These are phyloP conservation scores for Apotomis betuletana DNA, from an alignment of 2,888 invertebrate species.

Conservation along the genomic window DNA sequence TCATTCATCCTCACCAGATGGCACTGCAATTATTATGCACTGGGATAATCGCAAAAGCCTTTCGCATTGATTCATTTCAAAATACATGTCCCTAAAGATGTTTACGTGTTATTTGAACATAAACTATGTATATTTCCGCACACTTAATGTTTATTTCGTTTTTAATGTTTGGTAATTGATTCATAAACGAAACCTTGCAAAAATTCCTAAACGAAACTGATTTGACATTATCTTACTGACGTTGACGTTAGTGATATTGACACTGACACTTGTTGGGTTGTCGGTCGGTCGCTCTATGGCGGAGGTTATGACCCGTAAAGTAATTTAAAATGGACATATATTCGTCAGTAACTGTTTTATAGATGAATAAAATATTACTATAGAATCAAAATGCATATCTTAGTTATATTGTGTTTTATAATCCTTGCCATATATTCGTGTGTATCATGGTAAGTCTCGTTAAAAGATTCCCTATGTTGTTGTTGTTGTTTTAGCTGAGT, in stretches of 20 bases:
- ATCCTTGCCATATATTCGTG: conserved; percentile 81
- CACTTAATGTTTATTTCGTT: too few species aligned
- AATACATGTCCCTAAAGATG: too few species aligned
- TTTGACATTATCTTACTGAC: conserved; percentile 17
- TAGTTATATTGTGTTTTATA: conserved; percentile 68
- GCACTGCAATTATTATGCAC: background rate
- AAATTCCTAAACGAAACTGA: conserved; percentile 18
- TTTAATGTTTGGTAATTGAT: background rate
- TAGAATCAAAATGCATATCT: conserved; percentile 65
- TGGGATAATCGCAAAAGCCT: too few species aligned
- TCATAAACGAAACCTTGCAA: background rate
- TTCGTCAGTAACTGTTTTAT: conserved; percentile 19
- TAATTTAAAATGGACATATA: conserved; percentile 36
- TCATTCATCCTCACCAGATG: background rate
- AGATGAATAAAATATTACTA: conserved; percentile 4
- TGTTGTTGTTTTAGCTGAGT: conserved; percentile 55
- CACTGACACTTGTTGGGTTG: conserved; percentile 35
- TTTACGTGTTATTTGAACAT: too few species aligned
- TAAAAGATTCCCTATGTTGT: conserved; percentile 49
- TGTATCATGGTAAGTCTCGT: conserved; percentile 83
- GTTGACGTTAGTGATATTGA: background rate
- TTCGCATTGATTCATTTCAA: too few species aligned
- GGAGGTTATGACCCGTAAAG: conserved; percentile 36
- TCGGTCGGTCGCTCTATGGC: conserved; percentile 9
- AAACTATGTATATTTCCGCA: too few species aligned